phyloP scores from a whole-genome alignment of 92 coral and sea anemone species.

The Zoanthus sociatus region DNA sequence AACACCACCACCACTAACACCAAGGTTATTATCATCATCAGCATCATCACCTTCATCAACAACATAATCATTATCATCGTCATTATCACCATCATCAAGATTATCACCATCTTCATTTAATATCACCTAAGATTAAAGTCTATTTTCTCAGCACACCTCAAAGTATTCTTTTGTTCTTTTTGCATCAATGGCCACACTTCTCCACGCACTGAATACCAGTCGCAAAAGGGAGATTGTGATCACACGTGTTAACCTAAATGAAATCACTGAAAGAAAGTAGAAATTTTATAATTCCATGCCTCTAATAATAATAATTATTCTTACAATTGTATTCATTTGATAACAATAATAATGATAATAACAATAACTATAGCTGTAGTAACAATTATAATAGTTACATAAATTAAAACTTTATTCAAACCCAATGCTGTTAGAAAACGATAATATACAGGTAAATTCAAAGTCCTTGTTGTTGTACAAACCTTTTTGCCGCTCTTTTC shows the following conservation, averaged over 20 bases:
- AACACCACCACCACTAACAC: neutral
- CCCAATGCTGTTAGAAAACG: too few relatives aligned
- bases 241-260: constrained; percentile 75
- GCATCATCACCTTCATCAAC: neutral
- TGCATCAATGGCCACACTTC: constrained; percentile 89
- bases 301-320: neutral
- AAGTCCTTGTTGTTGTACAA: neutral
- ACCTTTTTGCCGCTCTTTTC: constrained; percentile 87
- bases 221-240: constrained; percentile 79
- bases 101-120: neutral
- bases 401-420: too few relatives aligned
- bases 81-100: neutral
- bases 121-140: neutral
- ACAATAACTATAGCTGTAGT: too few relatives aligned
- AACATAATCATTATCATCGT: neutral
- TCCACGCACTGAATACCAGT: constrained; percentile 94
- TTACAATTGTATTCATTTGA: neutral
- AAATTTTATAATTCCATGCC: neutral
- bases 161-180: constrained; percentile 93
- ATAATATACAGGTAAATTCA: too few relatives aligned
- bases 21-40: neutral
- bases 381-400: too few relatives aligned
- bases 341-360: neutral
- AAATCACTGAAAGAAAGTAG: constrained; percentile 67
- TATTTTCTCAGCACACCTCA: constrained; percentile 68